Evolutionary conservation across 2,113 vertebrate genomes (phyloP).

Genomic region (Gorsachius goisagi): DNA sequence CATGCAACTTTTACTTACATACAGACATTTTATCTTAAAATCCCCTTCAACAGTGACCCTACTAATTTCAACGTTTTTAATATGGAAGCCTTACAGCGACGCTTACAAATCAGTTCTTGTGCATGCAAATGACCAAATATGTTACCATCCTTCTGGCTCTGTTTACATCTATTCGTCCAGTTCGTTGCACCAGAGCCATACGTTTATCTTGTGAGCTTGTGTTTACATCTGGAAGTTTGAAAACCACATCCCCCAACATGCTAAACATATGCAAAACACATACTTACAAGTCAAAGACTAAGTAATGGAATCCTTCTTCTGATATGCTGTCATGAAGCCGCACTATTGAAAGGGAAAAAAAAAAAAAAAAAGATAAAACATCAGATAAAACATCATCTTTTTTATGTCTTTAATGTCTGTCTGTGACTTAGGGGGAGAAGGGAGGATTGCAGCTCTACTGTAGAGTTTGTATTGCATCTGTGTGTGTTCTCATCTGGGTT

Average conservation of each 20-base stretch:
- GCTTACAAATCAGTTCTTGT: background rate
- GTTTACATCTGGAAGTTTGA: background rate
- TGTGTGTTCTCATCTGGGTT: background rate
- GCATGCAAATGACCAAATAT: background rate
- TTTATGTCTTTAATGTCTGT: background rate
- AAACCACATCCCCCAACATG: background rate
- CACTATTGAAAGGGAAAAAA: constrained; percentile 66
- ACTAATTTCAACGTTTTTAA: background rate
- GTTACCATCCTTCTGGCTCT: background rate
- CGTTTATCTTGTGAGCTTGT: background rate
- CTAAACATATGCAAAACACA: background rate
- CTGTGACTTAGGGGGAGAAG: background rate
- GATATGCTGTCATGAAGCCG: constrained; percentile 89
- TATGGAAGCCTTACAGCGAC: background rate
- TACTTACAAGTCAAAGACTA: constrained; percentile 91
- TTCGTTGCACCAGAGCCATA: background rate
- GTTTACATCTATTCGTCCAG: background rate
- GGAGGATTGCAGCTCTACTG: background rate
- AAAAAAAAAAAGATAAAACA: background rate
- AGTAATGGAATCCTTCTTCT: constrained; percentile 86
- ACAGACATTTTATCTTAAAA: background rate
- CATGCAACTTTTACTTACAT: background rate
- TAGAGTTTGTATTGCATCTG: background rate
- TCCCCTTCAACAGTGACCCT: background rate
- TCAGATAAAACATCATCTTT: background rate